phyloP scores from a whole-genome alignment of 2,113 vertebrate species.

The Notechis scutatus region DNA sequence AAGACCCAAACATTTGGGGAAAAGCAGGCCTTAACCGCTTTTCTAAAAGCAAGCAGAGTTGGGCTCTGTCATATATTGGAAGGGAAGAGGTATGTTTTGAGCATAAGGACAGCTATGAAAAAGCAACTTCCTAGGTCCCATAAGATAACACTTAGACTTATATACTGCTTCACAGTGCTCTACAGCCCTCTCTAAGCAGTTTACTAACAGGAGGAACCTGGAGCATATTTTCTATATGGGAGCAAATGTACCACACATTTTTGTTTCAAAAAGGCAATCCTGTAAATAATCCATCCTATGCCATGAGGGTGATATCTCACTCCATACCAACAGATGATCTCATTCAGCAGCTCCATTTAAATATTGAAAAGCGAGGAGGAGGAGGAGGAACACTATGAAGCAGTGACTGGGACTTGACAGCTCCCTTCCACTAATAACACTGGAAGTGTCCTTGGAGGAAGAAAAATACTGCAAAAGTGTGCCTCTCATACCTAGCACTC shows the following conservation, averaged over 20 bases:
- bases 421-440: background rate
- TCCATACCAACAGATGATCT: background rate
- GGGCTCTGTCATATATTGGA: background rate
- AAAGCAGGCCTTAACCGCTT: background rate
- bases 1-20: background rate
- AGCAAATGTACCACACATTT: background rate
- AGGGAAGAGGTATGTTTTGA: background rate
- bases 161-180: too few species aligned
- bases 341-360: background rate
- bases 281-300: background rate
- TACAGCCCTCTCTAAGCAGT: too few species aligned
- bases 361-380: background rate
- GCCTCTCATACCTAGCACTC: background rate
- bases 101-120: background rate
- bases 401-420: background rate
- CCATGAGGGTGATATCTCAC: background rate
- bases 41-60: background rate
- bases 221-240: background rate
- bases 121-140: background rate
- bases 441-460: background rate
- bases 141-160: background rate
- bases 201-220: background rate
- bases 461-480: background rate
- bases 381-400: background rate
- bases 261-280: background rate